phyloP scores from a whole-genome alignment of 1,140 invertebrate genomes.

The Papilio xuthus region DNA sequence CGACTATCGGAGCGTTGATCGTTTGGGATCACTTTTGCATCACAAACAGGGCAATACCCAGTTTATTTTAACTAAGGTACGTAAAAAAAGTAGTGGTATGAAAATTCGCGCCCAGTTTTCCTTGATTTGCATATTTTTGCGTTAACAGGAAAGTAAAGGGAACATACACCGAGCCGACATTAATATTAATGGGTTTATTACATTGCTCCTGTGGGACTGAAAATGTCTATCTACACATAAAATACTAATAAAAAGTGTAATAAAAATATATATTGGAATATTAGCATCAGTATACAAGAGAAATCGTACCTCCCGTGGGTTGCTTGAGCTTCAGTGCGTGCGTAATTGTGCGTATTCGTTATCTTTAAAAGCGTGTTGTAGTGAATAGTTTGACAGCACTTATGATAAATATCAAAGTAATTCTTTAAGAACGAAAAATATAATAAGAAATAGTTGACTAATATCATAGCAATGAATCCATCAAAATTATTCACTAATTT shows the following conservation, averaged over 20 bases:
- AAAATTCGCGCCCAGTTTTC: constrained; percentile 55
- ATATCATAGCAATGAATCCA: no score
- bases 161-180: constrained; percentile 53
- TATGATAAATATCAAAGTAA: no score
- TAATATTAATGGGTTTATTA: constrained; percentile 72
- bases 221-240: constrained; percentile 52
- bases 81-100: constrained; percentile 54
- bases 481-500: no score
- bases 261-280: constrained; percentile 36
- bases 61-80: constrained; percentile 58
- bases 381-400: neutral
- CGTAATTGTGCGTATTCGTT: constrained; percentile 31
- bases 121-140: constrained; percentile 68
- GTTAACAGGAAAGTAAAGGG: constrained; percentile 54
- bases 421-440: no score
- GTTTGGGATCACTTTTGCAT: constrained; percentile 65
- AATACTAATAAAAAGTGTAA: constrained; percentile 49
- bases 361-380: constrained; percentile 27
- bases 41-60: constrained; percentile 58
- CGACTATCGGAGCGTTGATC: constrained; percentile 46
- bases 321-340: constrained; percentile 21
- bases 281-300: constrained; percentile 26
- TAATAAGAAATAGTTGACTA: no score
- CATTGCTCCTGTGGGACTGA: constrained; percentile 51
- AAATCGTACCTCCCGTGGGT: constrained; percentile 5